phyloP scores from a whole-genome alignment of 2,797 vertebrate species.

The Sternotherus odoratus region DNA sequence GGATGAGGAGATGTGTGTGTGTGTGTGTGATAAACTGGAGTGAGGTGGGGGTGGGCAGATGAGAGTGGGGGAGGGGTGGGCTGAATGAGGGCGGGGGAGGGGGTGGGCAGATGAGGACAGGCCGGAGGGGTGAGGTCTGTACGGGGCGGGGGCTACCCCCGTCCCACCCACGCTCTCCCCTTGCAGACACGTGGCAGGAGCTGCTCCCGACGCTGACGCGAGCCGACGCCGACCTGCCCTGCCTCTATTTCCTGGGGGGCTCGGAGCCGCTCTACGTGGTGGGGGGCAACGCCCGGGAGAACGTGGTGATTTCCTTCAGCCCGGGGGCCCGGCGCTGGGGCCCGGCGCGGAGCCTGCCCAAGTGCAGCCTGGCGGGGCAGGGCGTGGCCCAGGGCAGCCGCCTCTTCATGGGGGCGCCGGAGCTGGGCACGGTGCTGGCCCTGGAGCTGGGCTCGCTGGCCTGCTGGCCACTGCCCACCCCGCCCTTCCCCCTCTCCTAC shows the following conservation, averaged over 20 bases:
- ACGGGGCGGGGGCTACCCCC: background rate
- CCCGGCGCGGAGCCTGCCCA: constrained; percentile 67
- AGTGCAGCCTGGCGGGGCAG: constrained; percentile 82
- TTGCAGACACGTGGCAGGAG: constrained; percentile 84
- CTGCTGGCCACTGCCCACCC: constrained; percentile 73
- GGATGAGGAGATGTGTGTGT: too few relatives aligned
- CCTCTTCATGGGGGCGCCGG: constrained; percentile 79
- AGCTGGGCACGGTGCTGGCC: constrained; percentile 71
- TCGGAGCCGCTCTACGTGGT: constrained; percentile 82
- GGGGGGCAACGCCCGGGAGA: constrained; percentile 82
- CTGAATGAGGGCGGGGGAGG: too few relatives aligned
- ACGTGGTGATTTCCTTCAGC: constrained; percentile 82
- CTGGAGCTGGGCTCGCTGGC: constrained; percentile 77
- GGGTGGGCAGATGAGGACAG: too few relatives aligned
- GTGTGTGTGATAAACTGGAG: too few relatives aligned
- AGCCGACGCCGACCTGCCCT: constrained; percentile 79
- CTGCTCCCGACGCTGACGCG: constrained; percentile 84
- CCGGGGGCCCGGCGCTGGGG: constrained; percentile 79
- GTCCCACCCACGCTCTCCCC: background rate
- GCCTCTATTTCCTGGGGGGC: constrained; percentile 84
- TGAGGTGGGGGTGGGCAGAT: too few relatives aligned
- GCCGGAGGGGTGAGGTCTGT: too few relatives aligned
- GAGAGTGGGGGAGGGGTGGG: too few relatives aligned
- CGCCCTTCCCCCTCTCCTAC: constrained; percentile 80
- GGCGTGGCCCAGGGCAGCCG: constrained; percentile 70